Conservation (phyloP, 2,113 vertebrate genomes). For the Phyllostomus hastatus region DNA sequence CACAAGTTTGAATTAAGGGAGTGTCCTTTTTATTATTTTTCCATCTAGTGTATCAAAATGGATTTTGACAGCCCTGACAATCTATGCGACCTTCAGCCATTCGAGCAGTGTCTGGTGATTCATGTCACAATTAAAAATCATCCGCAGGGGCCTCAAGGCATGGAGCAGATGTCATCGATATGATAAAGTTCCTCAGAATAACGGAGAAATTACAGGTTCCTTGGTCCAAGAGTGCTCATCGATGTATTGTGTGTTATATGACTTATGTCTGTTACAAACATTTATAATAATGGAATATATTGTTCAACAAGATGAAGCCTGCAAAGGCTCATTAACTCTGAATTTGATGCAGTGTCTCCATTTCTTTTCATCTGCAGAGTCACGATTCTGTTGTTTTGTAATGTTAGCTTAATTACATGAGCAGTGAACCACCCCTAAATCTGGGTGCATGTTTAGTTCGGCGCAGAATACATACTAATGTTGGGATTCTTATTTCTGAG, state of each 20-base stretch:
- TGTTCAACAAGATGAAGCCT: conserved; percentile 56
- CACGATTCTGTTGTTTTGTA: conserved; percentile 34
- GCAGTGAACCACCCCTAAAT: conserved; percentile 51
- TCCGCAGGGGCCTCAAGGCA: background rate
- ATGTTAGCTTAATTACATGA: conserved; percentile 45
- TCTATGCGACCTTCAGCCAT: conserved; percentile 34
- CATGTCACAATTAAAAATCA: conserved; percentile 48
- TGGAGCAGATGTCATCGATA: background rate
- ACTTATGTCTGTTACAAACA: conserved; percentile 48
- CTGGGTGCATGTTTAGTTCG: conserved; percentile 42
- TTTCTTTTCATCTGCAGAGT: conserved; percentile 54
- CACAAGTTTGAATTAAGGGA: conserved; percentile 10
- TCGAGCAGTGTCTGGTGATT: conserved; percentile 11
- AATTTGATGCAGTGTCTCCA: conserved; percentile 45
- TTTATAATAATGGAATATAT: conserved; percentile 45
- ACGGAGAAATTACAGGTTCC: conserved; percentile 16
- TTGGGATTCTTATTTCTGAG: conserved; percentile 52
- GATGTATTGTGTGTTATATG: background rate
- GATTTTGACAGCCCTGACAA: conserved; percentile 60
- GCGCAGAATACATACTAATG: conserved; percentile 58
- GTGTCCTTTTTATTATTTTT: background rate
- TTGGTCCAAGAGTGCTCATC: conserved; percentile 1
- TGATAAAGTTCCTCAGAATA: conserved; percentile 25
- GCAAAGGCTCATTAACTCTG: conserved; percentile 48
- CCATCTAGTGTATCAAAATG: conserved; percentile 30